Base-by-base conservation (phyloP, 2,888 invertebrate genomes). In the Clivina fossor region DNA sequence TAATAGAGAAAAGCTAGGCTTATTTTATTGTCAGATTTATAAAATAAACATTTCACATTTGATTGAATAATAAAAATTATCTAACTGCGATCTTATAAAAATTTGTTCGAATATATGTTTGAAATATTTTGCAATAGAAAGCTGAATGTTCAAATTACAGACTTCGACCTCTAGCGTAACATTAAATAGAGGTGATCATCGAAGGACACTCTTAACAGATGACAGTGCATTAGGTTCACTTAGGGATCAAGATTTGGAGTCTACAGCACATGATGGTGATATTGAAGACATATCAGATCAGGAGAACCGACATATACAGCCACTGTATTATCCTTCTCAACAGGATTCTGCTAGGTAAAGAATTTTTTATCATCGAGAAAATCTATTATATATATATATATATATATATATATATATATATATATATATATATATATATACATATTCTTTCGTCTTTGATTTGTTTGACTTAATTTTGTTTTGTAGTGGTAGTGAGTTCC, bases 261-360 rank as follows among this genome's bases (percentile, higher is more conserved):
- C 88, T 13, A 89, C 88, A 5, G 91, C 92, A 57, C 90, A 92
- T 67, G 90, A 90, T 61, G 90, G 89, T 0, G 92, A 92, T 63
- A 83, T 90, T 0, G 92, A 92, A 65, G 90, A 92, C 65, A 90
- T 90, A 66, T 90, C 89, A 0, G 90, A 92, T 68, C 87, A 89
- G 0, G 88, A 88, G 61, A 76, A 86, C 35, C 61, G 71, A 43
- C 68, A 67, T 13, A 18, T 30, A 5, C 74, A 67, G 65, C 76
- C 70, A 0, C 59, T 72, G 24, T 72, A 72, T 62, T 72, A 72
- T 61, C 70, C 71, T 1, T 64, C 64, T 2, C 69, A 71, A 46
- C 60, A 62, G 3, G 71, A 70, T 63, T 69, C 68, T 2, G 65
- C 68, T 8, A 69, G 69, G 68, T 67, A 60, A 59, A 26, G 7